Evolutionary conservation across 2,113 vertebrate genomes (phyloP).

Genomic region (Ctenodactylus gundi): DNA sequence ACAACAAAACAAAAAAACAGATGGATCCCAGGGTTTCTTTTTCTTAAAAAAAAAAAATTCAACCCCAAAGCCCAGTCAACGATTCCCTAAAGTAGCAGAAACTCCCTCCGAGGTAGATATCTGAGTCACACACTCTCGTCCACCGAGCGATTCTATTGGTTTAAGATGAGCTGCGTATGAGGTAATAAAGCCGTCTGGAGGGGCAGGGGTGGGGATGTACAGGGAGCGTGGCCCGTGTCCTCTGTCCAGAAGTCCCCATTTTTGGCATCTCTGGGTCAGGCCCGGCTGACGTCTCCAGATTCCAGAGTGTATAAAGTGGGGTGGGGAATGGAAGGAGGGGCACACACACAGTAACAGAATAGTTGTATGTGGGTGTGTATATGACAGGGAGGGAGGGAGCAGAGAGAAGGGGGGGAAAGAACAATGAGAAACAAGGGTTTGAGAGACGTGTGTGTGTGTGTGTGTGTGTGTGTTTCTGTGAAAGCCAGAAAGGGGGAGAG

Average conservation of each 20-base stretch:
- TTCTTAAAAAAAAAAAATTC: conserved; percentile 31
- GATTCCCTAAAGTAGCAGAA: conserved; percentile 78
- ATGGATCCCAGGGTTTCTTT: conserved; percentile 49
- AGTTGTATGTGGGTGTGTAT: background rate
- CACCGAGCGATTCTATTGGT: conserved; percentile 81
- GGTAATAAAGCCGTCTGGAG: conserved; percentile 79
- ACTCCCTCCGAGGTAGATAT: conserved; percentile 81
- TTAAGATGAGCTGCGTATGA: conserved; percentile 81
- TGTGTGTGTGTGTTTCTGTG: conserved; percentile 31
- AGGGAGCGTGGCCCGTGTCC: conserved; percentile 60
- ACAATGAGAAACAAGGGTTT: background rate
- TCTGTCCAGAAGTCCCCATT: conserved; percentile 76
- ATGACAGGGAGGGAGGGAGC: no score
- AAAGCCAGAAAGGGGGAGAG: background rate
- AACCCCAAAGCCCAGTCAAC: conserved; percentile 69
- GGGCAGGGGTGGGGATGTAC: conserved; percentile 57
- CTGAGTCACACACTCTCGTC: conserved; percentile 80
- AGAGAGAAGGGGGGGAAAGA: background rate
- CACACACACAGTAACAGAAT: background rate
- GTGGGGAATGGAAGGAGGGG: conserved; percentile 27
- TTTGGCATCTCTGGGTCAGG: conserved; percentile 77
- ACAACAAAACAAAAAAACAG: background rate
- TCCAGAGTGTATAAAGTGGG: conserved; percentile 66
- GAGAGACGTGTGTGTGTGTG: background rate
- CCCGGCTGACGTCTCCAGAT: conserved; percentile 72